A percentile compares a stretch with the other conserved stretches of the same genome.
These are phyloP conservation scores for Ennomos quercinarius DNA, from an alignment of 2,888 invertebrate genomes.

Conservation along the genomic window DNA sequence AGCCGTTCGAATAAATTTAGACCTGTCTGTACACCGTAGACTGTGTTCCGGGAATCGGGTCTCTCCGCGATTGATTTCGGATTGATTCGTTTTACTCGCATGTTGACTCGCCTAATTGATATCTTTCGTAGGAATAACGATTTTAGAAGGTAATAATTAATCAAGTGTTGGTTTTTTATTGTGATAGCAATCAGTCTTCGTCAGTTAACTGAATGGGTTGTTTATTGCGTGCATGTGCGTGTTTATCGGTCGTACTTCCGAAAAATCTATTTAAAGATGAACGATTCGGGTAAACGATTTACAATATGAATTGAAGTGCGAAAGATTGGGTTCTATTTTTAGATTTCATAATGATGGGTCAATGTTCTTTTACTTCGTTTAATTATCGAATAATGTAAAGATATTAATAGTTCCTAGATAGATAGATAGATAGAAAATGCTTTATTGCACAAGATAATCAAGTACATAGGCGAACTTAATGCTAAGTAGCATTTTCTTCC, in stretches of 20 bases:
- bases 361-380: not conserved
- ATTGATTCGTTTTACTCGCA: constrained; percentile 36
- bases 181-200: constrained; percentile 36
- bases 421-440: too few relatives aligned
- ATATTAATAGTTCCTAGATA: too few relatives aligned
- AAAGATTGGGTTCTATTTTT: constrained; percentile 14
- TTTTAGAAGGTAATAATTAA: constrained; percentile 23
- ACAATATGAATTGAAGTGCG: constrained; percentile 12
- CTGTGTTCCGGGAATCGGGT: constrained; percentile 62
- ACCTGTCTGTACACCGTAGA: constrained; percentile 58
- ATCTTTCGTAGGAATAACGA: constrained; percentile 21
- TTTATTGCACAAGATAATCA: too few relatives aligned
- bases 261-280: constrained; percentile 26
- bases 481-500: too few relatives aligned
- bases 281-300: constrained; percentile 19
- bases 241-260: constrained; percentile 32
- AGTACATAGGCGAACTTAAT: too few relatives aligned
- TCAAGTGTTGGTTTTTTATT: constrained; percentile 34
- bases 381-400: too few relatives aligned
- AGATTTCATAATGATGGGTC: constrained; percentile 9
- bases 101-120: constrained; percentile 24
- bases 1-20: constrained; percentile 76
- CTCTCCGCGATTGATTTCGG: constrained; percentile 51
- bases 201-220: constrained; percentile 34
- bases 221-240: constrained; percentile 43